Conservation (phyloP, 2,113 vertebrate genomes). For the Andinoacara biseriatus region DNA sequence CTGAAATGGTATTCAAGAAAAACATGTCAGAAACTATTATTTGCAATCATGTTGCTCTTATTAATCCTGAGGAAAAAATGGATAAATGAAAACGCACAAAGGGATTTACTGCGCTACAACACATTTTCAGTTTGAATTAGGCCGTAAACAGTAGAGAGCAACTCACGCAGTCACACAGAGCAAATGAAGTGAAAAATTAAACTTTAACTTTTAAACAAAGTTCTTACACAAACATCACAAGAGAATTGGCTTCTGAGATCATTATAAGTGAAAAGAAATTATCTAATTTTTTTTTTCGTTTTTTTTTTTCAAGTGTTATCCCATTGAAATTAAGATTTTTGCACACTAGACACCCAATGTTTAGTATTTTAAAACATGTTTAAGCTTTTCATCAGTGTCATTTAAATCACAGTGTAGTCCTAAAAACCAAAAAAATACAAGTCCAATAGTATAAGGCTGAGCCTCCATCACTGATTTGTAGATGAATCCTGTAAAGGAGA, state of each 20-base stretch:
- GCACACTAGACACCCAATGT: background rate
- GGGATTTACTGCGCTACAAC: conserved; percentile 67
- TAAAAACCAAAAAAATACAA: background rate
- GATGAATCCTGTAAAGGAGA: conserved; percentile 22
- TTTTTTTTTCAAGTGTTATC: background rate
- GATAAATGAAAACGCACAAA: conserved; percentile 70
- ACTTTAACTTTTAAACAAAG: conserved; percentile 51
- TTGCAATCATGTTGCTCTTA: conserved; percentile 84
- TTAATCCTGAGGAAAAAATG: conserved; percentile 74
- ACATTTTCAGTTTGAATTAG: conserved; percentile 65
- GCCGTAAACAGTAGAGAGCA: conserved; percentile 38
- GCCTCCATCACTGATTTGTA: conserved; percentile 21
- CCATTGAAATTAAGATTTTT: background rate
- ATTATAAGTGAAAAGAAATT: background rate
- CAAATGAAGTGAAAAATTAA: conserved; percentile 3
- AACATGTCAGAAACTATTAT: conserved; percentile 89
- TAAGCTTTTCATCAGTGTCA: background rate
- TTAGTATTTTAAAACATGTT: background rate
- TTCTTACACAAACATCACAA: conserved; percentile 14
- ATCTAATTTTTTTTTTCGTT: too few relatives aligned
- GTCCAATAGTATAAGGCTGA: conserved; percentile 12
- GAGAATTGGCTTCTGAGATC: conserved; percentile 21
- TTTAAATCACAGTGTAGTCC: background rate
- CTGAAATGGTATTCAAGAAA: conserved; percentile 81
- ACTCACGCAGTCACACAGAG: conserved; percentile 14